These are phyloP conservation scores for Scaptomyza graminum DNA, from an alignment of 1,140 invertebrate species.

Conservation along the genomic window DNA sequence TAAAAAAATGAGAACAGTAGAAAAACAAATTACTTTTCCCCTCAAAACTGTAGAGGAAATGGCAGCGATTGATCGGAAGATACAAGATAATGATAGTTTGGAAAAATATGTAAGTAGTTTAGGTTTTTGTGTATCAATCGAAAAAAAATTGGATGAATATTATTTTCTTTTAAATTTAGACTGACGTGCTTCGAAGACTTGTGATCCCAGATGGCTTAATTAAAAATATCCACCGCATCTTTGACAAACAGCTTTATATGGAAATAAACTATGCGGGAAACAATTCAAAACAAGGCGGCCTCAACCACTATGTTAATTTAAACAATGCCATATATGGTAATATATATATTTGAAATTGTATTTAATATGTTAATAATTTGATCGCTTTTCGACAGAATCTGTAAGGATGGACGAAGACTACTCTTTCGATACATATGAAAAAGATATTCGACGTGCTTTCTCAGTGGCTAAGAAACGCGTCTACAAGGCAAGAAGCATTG, in stretches of 20 bases:
- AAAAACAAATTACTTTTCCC: not conserved
- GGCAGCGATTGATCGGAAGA: not conserved
- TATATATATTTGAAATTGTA: not conserved
- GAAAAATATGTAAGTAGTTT: not conserved
- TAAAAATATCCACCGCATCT: not conserved
- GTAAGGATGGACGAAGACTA: not conserved
- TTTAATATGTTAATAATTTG: not conserved
- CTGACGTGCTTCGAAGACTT: not conserved
- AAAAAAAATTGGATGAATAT: too few relatives aligned
- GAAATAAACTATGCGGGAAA: conserved; percentile 1
- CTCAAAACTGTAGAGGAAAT: not conserved
- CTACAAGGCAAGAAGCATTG: not conserved
- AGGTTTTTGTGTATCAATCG: too few relatives aligned
- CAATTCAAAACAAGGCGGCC: not conserved
- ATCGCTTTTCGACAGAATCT: not conserved
- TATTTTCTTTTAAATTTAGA: not conserved
- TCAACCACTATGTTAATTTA: not conserved
- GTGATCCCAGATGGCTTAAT: not conserved
- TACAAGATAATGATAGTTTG: not conserved
- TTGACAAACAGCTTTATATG: not conserved
- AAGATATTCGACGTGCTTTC: not conserved
- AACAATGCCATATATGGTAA: not conserved
- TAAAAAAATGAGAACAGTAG: not conserved
- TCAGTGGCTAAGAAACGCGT: not conserved
- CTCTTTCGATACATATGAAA: not conserved